These are phyloP conservation scores for Grapholita molesta DNA, from an alignment of 1,140 invertebrate species.

Conservation along the genomic window DNA sequence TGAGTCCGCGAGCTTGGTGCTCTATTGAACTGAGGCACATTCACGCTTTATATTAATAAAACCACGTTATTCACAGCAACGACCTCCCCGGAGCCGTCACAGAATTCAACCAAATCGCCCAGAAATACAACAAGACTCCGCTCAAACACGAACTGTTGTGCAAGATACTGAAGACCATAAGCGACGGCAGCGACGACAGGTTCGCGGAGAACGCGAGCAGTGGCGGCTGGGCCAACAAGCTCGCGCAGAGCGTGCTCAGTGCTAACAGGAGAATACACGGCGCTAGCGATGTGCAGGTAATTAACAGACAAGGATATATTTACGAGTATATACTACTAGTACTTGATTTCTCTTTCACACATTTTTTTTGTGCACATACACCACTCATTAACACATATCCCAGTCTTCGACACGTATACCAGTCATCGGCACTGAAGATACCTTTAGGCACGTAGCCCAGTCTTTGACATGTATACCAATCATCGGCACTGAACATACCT, in stretches of 20 bases:
- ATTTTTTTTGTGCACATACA: no score
- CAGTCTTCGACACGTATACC: no score
- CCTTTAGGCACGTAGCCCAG: no score
- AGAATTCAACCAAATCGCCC: constrained; percentile 56
- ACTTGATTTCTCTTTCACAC: no score
- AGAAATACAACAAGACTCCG: constrained; percentile 75
- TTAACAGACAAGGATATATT: constrained; percentile 13
- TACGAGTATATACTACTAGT: neutral
- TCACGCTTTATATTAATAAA: no score
- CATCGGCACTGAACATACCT: no score
- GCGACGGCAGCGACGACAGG: constrained; percentile 47
- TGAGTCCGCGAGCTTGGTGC: no score
- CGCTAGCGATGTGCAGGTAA: constrained; percentile 56
- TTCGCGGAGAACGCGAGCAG: constrained; percentile 45
- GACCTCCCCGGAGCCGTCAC: constrained; percentile 72
- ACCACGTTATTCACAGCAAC: constrained; percentile 57
- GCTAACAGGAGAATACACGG: constrained; percentile 66
- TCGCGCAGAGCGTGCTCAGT: constrained; percentile 64
- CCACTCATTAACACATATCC: no score
- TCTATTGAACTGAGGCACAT: no score
- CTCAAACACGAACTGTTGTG: constrained; percentile 78
- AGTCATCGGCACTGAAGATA: no score
- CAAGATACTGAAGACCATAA: constrained; percentile 54
- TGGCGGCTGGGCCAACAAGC: constrained; percentile 43
- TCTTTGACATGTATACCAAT: no score